Base-by-base conservation (phyloP, 2,888 invertebrate genomes). In the Parnassius glacialis region DNA sequence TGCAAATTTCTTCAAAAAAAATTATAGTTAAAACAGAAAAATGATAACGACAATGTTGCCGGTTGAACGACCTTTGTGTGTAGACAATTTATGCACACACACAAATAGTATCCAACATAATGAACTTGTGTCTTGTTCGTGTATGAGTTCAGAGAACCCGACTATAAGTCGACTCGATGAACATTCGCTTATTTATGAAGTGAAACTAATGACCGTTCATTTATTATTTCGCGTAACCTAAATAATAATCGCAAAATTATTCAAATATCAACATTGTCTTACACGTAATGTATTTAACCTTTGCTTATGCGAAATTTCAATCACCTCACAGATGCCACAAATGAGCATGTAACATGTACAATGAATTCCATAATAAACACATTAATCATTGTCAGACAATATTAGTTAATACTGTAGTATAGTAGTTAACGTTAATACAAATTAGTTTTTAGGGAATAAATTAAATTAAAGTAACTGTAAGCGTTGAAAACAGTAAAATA, bases 51-150 rank as follows among this genome's bases (percentile, higher is more conserved):
- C 69, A 65, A 66, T 65, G 68, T 64, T 66, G 64, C 25, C 55
- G 57, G 68, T 65, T 63, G 61, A 68, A 70, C 52, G 67, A 70
- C 67, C 69, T 66, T 47, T 53, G 51, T 59, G 62, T 64, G 56
- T 61, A 65, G 67, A 66, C 67, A 64, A 66, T 65, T 60, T 67
- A 61, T 64, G 58, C 66, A 56, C 68, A 65, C 65, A 68, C 67
- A 64, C 69, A 65, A 65, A 66, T 65, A 64, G 65, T 64, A 50
- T 58, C 59, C 60, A 52, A 65, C 62, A 57, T 59, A 64, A 59
- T 47, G 45, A 52, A 47, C 53, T 57, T 20, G 57, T 59, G 63
- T 64, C 55, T 48, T 54, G 59, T 64, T 58, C 62, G 52, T 61
- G 62, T 59, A 59, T 51, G 65, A 59, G 67, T 65, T 67, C 67